phyloP scores from a whole-genome alignment of 2,797 vertebrate species.

The Parotocinclus haroldoi region DNA sequence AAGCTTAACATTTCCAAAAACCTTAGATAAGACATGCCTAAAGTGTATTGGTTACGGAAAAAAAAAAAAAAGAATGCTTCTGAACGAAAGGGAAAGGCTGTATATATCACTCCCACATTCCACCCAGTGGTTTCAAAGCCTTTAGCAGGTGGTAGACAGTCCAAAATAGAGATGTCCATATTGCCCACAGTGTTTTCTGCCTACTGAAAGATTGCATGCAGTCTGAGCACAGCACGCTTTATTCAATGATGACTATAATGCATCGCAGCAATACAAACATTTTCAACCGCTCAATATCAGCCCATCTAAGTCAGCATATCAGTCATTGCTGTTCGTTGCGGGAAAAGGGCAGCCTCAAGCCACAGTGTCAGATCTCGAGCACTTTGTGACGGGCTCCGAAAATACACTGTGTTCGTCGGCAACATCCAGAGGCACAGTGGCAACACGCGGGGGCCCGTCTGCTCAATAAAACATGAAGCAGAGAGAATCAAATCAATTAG shows the following conservation, averaged over 20 bases:
- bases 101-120: not conserved
- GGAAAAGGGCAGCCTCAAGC: slow-evolving; percentile 19
- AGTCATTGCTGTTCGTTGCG: slow-evolving; percentile 5
- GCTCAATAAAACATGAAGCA: slow-evolving; percentile 67
- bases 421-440: slow-evolving; percentile 31
- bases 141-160: not conserved
- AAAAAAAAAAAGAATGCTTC: too few relatives aligned
- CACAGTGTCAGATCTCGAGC: slow-evolving; percentile 1
- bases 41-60: too few relatives aligned
- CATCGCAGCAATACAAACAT: slow-evolving; percentile 15
- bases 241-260: slow-evolving; percentile 5
- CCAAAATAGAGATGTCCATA: not conserved
- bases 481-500: slow-evolving; percentile 68
- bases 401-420: slow-evolving; percentile 12
- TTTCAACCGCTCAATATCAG: slow-evolving; percentile 24
- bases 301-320: slow-evolving; percentile 2
- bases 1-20: not conserved
- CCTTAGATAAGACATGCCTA: not conserved
- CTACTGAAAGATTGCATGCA: not conserved
- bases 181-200: not conserved
- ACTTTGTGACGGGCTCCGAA: slow-evolving; percentile 13
- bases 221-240: not conserved
- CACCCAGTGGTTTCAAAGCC: not conserved
- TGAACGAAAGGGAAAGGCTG: not conserved
- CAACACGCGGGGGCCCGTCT: slow-evolving; percentile 39